phyloP scores from a whole-genome alignment of 2,888 invertebrate genomes.

The Sabatieria punctata region DNA sequence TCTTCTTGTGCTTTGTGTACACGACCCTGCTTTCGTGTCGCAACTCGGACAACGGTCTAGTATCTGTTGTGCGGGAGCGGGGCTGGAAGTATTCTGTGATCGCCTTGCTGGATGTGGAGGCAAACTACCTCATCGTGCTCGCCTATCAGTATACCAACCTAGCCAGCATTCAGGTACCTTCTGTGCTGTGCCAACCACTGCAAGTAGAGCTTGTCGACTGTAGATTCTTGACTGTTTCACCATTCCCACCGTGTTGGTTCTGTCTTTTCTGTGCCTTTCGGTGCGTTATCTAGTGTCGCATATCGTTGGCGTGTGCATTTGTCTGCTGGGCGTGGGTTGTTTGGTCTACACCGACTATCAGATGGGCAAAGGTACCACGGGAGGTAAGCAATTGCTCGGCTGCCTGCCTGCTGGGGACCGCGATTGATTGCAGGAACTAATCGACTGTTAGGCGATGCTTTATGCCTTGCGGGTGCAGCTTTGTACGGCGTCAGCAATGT shows the following conservation, averaged over 20 bases:
- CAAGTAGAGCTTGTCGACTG: conserved; percentile 36
- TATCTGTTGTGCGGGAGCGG: conserved; percentile 48
- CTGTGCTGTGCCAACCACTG: not conserved
- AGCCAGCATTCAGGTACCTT: conserved; percentile 50
- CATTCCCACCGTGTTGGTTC: conserved; percentile 57
- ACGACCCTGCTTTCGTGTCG: conserved; percentile 56
- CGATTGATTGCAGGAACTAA: conserved; percentile 48
- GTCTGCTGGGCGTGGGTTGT: conserved; percentile 61
- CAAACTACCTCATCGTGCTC: conserved; percentile 59
- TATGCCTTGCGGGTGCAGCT: conserved; percentile 57
- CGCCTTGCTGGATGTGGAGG: conserved; percentile 65
- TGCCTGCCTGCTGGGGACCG: no score
- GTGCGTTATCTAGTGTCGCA: conserved; percentile 53
- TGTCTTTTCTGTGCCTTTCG: conserved; percentile 58
- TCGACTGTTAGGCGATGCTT: conserved; percentile 61
- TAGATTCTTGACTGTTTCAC: conserved; percentile 69
- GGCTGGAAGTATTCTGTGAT: conserved; percentile 61
- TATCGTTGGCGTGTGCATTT: conserved; percentile 57
- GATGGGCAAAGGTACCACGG: conserved; percentile 23
- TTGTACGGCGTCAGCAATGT: conserved; percentile 63
- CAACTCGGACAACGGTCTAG: conserved; percentile 44
- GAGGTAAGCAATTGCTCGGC: conserved; percentile 8
- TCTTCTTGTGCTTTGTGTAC: conserved; percentile 55
- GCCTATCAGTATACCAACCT: conserved; percentile 58
- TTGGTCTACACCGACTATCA: conserved; percentile 66